Evolutionary conservation across 2,113 vertebrate species (phyloP).

Genomic region (Xenus cinereus): DNA sequence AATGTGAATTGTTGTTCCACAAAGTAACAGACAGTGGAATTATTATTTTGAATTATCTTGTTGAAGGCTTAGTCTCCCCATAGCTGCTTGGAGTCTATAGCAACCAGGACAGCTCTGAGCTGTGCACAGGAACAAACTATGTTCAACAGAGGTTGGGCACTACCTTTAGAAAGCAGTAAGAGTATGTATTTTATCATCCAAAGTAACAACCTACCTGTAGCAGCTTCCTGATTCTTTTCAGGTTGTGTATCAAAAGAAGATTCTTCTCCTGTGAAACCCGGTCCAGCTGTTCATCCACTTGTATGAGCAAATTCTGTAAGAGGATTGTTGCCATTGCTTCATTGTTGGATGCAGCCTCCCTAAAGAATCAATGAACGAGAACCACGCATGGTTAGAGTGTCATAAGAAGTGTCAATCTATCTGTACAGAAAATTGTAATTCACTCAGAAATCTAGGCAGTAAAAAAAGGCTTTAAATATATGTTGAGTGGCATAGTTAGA

Average conservation of each 20-base stretch:
- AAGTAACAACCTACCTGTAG: conserved; percentile 80
- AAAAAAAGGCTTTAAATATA: neutral
- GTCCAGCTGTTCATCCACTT: conserved; percentile 88
- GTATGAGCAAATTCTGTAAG: conserved; percentile 87
- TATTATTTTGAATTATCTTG: neutral
- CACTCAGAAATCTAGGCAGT: neutral
- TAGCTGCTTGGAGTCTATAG: neutral
- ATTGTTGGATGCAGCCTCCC: conserved; percentile 85
- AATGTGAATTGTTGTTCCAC: neutral
- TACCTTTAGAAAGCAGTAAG: neutral
- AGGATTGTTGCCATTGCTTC: conserved; percentile 88
- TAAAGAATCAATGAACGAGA: conserved; percentile 41
- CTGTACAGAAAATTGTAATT: neutral
- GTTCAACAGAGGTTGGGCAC: neutral
- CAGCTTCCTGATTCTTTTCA: conserved; percentile 93
- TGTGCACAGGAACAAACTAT: neutral
- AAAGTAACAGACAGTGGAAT: neutral
- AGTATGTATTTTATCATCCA: neutral
- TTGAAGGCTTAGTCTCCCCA: neutral
- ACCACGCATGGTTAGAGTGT: neutral
- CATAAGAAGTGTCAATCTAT: neutral
- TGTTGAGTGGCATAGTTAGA: neutral
- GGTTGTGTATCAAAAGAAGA: conserved; percentile 92
- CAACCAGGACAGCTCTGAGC: neutral
- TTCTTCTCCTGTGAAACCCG: conserved; percentile 87